phyloP scores from a whole-genome alignment of 1,140 invertebrate species.

The Zeugodacus cucurbitae region DNA sequence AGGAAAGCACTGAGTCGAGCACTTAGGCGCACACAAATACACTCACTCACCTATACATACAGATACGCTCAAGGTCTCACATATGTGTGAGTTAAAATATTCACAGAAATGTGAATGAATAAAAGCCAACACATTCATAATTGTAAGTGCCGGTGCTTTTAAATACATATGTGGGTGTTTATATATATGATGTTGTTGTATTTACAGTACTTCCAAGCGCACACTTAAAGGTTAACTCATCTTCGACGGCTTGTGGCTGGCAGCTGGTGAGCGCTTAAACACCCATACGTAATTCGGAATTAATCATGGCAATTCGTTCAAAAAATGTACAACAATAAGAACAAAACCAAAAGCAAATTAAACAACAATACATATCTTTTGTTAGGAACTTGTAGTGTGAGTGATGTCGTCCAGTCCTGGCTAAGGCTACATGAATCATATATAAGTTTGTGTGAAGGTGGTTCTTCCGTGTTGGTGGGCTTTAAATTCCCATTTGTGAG shows the following conservation, averaged over 20 bases:
- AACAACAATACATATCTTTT: not conserved
- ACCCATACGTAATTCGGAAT: not conserved
- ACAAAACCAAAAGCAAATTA: not conserved
- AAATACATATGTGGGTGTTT: not conserved
- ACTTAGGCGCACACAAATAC: not conserved
- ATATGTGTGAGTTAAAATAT: not conserved
- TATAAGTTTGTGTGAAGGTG: not conserved
- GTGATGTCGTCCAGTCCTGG: not conserved
- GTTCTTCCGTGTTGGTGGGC: not conserved
- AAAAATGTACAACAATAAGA: not conserved
- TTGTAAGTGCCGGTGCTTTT: no score
- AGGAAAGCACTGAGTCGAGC: not conserved
- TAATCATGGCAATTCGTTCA: conserved; percentile 1
- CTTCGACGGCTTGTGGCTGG: not conserved
- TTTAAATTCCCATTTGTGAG: not conserved
- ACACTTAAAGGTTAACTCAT: not conserved
- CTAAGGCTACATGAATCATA: not conserved
- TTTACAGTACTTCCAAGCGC: not conserved
- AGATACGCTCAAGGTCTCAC: not conserved
- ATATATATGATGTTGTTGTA: not conserved
- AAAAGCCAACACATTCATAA: no score
- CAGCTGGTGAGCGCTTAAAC: not conserved
- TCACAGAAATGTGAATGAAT: no score
- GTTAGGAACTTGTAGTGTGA: not conserved
- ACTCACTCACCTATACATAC: not conserved